Base-by-base conservation (phyloP, 64 coral and sea anemone species). In the Porites lutea region DNA sequence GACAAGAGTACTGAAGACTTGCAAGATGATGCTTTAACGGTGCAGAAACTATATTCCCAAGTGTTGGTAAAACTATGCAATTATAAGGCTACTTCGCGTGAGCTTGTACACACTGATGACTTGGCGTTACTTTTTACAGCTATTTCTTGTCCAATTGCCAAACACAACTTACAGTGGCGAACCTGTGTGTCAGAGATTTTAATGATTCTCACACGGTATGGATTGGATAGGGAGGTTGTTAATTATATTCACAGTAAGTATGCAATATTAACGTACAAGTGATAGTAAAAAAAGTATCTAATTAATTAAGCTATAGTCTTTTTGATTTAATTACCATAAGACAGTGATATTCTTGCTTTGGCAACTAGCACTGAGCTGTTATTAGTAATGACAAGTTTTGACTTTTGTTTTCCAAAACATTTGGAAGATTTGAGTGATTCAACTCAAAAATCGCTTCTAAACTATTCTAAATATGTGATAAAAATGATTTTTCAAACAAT, bases 161-260 rank as follows among this genome's bases (percentile, higher is more conserved):
- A 89, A 67, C 83, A 87, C 14, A 99, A 99, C 49, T 60, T 94
- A 8, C 65, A 82, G 50, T 99, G 97, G 97, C 79, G 97, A 64
- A 94, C 82, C 43, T 87, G 94, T 80, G 94, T 94, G 27, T 99
- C 94, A 12, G 97, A 99, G 79, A 91, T 99, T 82, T 53, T 99
- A 5, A 99, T 93, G 91, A 99, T 82, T 68, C 49, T 99, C 82
- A 94, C 92, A 20, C 86, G 91, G 69, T 69, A 99, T 79, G 97
- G 97, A 54, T 57, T 99, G 2, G 87, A 93, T 57, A 79, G 86
- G 37, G 92, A 94, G 14, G 94, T 99, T 11, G 76, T 95, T 22
- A 76, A 92, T 66, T 99, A 99, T 49, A 99, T 99, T 52, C 94
- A 96, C 48, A 89, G 97, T 99, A 78, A 96, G 95, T 95, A 52